Evolutionary conservation across 2,888 invertebrate species (phyloP).

Genomic region (Agrotis exclamationis): DNA sequence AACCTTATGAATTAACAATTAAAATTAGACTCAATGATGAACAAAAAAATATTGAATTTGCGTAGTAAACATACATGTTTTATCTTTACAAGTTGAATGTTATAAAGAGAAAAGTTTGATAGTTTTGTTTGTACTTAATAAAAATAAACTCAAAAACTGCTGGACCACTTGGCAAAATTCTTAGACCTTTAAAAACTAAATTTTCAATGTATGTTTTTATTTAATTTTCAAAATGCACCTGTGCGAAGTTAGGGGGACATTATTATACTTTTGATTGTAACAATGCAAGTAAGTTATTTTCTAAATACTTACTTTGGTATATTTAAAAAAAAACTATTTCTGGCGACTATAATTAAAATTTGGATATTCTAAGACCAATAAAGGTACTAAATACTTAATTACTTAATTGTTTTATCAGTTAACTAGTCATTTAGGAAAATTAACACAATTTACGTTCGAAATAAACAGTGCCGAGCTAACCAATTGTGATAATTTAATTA

Average conservation of each 20-base stretch:
- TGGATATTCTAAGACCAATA: background rate
- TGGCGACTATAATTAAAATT: background rate
- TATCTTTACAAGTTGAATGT: no score
- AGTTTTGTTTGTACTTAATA: no score
- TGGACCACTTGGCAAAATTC: no score
- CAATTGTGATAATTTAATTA: background rate
- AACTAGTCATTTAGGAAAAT: background rate
- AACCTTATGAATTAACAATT: conserved; percentile 1
- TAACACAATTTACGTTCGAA: background rate
- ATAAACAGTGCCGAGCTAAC: background rate
- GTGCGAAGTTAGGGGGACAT: no score
- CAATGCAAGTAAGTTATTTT: background rate
- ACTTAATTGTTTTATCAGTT: background rate
- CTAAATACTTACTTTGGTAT: background rate
- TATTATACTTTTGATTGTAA: no score
- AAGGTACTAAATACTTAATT: background rate
- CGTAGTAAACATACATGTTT: no score
- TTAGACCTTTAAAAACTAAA: no score
- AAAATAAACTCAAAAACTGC: no score
- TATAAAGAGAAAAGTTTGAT: no score
- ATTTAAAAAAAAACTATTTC: no score
- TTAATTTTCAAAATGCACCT: no score
- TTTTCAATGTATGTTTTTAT: no score
- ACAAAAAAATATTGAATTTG: background rate
- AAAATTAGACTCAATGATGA: background rate